A percentile compares a stretch with the other conserved stretches of the same genome.
phyloP scores from a whole-genome alignment of 1,140 invertebrate genomes.

The Hylaeus anthracinus region DNA sequence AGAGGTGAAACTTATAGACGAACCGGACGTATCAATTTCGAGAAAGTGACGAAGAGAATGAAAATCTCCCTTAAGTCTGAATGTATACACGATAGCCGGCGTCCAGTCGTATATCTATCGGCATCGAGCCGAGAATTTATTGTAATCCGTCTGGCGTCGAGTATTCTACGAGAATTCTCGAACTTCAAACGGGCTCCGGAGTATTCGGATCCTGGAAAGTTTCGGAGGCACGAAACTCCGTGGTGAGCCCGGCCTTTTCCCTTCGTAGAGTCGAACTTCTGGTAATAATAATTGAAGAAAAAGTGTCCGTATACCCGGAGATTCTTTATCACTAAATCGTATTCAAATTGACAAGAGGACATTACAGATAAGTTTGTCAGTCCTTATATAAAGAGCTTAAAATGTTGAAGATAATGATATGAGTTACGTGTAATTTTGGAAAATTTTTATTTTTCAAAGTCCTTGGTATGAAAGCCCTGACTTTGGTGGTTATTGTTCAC shows the following conservation, averaged over 20 bases:
- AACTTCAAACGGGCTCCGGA: constrained; percentile 57
- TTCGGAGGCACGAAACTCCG: constrained; percentile 52
- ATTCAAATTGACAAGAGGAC: too few species aligned
- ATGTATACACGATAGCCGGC: not conserved
- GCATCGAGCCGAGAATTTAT: constrained; percentile 59
- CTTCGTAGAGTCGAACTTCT: constrained; percentile 53
- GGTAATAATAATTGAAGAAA: not conserved
- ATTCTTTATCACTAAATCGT: too few species aligned
- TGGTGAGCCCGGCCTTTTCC: constrained; percentile 47
- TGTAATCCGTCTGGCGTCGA: constrained; percentile 60
- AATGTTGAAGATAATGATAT: too few species aligned
- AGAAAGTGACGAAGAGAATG: not conserved
- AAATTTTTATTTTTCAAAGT: too few species aligned
- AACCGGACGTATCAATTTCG: not conserved
- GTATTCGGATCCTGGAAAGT: constrained; percentile 56
- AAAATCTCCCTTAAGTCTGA: not conserved
- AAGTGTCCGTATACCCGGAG: too few species aligned
- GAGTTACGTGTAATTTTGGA: too few species aligned
- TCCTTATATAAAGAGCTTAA: too few species aligned
- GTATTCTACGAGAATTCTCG: constrained; percentile 61
- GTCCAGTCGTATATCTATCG: constrained; percentile 24
- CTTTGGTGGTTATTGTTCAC: not conserved
- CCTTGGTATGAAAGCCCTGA: too few species aligned
- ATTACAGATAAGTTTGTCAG: too few species aligned
- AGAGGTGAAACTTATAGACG: too few species aligned